These are phyloP conservation scores for Stratiolaelaps scimitus DNA, from an alignment of 1,140 invertebrate genomes.

Conservation along the genomic window DNA sequence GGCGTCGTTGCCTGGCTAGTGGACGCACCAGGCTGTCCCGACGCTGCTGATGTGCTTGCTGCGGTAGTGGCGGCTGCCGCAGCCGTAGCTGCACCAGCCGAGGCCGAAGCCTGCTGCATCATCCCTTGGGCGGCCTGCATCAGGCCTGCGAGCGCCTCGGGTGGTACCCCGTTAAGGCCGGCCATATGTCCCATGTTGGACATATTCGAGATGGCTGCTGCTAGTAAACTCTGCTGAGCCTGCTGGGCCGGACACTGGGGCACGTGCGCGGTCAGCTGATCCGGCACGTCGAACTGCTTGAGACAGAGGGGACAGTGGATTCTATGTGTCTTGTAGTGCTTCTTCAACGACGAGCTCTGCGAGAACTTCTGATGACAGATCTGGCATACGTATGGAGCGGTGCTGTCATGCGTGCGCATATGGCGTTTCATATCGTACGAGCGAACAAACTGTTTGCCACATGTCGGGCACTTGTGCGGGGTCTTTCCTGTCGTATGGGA, in stretches of 20 bases:
- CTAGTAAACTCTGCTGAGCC: conserved; percentile 16
- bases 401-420: conserved; percentile 18
- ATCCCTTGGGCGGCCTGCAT: conserved; percentile 26
- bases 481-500: conserved; percentile 18
- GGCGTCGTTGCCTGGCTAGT: neutral
- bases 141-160: conserved; percentile 13
- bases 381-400: conserved; percentile 18
- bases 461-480: conserved; percentile 19
- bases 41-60: too few relatives aligned
- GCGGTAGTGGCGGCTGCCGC: too few relatives aligned
- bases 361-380: conserved; percentile 28
- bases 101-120: neutral
- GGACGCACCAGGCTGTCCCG: neutral
- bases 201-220: conserved; percentile 20
- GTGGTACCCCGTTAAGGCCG: conserved; percentile 15
- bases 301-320: conserved; percentile 23
- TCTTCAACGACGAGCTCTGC: conserved; percentile 27
- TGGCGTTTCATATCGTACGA: conserved; percentile 20
- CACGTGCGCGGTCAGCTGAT: conserved; percentile 4
- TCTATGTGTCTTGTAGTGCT: conserved; percentile 19
- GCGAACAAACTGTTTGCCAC: conserved; percentile 18
- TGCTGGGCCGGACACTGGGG: conserved; percentile 24
- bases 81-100: too few relatives aligned
- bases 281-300: conserved; percentile 8
- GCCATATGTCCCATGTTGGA: neutral